These are phyloP conservation scores for Bombyx mandarina DNA, from an alignment of 1,140 invertebrate genomes.

Conservation along the genomic window DNA sequence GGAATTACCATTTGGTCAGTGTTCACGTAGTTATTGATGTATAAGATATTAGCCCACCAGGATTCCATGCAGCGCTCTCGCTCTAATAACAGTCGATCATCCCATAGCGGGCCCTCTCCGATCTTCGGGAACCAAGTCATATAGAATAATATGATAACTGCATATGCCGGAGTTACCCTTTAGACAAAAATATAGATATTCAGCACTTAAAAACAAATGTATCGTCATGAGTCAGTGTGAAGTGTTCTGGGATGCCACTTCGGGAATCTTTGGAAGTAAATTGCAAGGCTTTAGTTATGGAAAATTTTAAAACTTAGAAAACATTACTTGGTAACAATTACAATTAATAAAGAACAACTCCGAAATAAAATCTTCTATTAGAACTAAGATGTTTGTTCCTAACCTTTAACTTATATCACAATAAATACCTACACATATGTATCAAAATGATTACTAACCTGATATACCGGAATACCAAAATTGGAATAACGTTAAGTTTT, in stretches of 20 bases:
- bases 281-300: too few relatives aligned
- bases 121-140: conserved; percentile 77
- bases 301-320: too few relatives aligned
- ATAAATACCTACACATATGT: background rate
- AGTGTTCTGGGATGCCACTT: conserved; percentile 4
- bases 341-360: too few relatives aligned
- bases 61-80: conserved; percentile 77
- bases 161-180: conserved; percentile 80
- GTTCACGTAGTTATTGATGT: conserved; percentile 87
- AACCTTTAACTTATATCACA: too few relatives aligned
- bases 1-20: conserved; percentile 75
- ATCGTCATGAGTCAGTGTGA: conserved; percentile 18
- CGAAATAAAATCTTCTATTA: too few relatives aligned
- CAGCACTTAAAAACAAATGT: conserved; percentile 23
- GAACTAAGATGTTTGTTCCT: too few relatives aligned
- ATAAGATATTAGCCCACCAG: conserved; percentile 90
- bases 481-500: conserved; percentile 72
- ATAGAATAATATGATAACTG: conserved; percentile 78
- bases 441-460: conserved; percentile 51
- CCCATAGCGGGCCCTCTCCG: conserved; percentile 79
- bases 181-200: background rate
- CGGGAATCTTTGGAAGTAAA: background rate
- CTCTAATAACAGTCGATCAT: conserved; percentile 72
- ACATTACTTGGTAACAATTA: too few relatives aligned
- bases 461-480: conserved; percentile 76